These are phyloP conservation scores for Pipistrellus kuhlii DNA, from an alignment of 2,797 vertebrate genomes.

Conservation along the genomic window DNA sequence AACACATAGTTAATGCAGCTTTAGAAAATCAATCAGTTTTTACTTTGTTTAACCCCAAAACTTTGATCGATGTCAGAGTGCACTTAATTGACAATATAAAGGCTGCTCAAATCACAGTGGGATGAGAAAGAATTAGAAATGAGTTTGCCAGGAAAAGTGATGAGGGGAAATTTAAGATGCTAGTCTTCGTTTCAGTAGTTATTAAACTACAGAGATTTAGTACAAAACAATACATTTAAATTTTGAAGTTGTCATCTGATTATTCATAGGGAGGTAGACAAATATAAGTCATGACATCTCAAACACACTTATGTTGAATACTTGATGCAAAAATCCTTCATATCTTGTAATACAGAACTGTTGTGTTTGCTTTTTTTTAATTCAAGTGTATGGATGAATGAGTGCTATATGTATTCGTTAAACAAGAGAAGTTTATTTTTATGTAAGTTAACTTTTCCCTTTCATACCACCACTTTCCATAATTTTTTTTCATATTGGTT, in stretches of 20 bases:
- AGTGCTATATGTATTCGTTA: slow-evolving; percentile 18
- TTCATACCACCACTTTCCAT: slow-evolving; percentile 61
- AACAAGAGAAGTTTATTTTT: slow-evolving; percentile 34
- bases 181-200: background rate
- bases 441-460: slow-evolving; percentile 66
- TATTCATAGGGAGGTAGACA: slow-evolving; percentile 42
- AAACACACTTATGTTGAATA: slow-evolving; percentile 57
- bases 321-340: slow-evolving; percentile 46
- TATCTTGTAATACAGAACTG: slow-evolving; percentile 41
- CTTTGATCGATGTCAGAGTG: slow-evolving; percentile 37
- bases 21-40: slow-evolving; percentile 64
- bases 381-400: background rate
- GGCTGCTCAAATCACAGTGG: slow-evolving; percentile 26
- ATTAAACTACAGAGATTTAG: slow-evolving; percentile 30
- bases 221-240: slow-evolving; percentile 53
- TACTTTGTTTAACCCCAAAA: slow-evolving; percentile 64
- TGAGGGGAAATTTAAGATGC: slow-evolving; percentile 45
- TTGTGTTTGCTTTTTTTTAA: background rate
- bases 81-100: slow-evolving; percentile 54
- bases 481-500: slow-evolving; percentile 67
- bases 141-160: slow-evolving; percentile 42
- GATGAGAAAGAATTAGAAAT: slow-evolving; percentile 48
- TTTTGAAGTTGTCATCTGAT: slow-evolving; percentile 20
- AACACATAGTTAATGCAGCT: slow-evolving; percentile 49
- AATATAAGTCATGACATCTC: slow-evolving; percentile 34